These are phyloP conservation scores for Gymnarchus niloticus DNA, from an alignment of 2,113 vertebrate genomes.

Conservation along the genomic window DNA sequence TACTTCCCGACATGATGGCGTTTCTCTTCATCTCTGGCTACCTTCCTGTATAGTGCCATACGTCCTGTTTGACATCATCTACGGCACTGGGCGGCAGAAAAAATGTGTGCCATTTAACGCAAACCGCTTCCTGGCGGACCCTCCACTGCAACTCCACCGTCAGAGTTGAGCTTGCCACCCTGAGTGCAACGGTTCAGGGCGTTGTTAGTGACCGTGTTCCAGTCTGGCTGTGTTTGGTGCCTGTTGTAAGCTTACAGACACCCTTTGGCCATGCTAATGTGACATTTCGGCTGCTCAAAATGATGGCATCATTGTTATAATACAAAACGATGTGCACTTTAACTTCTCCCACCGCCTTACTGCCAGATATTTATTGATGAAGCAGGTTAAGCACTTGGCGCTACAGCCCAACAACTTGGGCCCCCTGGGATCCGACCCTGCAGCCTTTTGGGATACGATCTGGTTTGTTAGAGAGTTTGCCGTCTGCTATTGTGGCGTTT, in stretches of 20 bases:
- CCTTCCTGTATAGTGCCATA: neutral
- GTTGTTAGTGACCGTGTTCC: too few relatives aligned
- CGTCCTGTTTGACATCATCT: neutral
- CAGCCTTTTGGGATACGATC: neutral
- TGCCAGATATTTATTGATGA: slow-evolving; percentile 10
- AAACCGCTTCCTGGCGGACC: neutral
- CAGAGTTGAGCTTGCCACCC: too few relatives aligned
- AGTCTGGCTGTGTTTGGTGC: too few relatives aligned
- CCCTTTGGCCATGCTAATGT: neutral
- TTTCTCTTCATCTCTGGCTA: neutral
- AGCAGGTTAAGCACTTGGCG: neutral
- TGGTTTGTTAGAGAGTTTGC: neutral
- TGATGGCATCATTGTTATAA: neutral
- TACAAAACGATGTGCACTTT: neutral
- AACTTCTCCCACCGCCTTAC: neutral
- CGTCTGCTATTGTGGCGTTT: too few relatives aligned
- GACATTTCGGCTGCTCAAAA: neutral
- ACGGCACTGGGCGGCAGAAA: neutral
- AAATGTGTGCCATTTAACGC: too few relatives aligned
- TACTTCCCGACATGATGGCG: neutral
- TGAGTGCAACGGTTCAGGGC: too few relatives aligned
- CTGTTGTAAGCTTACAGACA: too few relatives aligned
- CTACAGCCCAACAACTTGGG: neutral
- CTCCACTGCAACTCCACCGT: too few relatives aligned
- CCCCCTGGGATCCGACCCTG: neutral